Base-by-base conservation (phyloP, 2,888 invertebrate species). In the Eupelmus urozonus region DNA sequence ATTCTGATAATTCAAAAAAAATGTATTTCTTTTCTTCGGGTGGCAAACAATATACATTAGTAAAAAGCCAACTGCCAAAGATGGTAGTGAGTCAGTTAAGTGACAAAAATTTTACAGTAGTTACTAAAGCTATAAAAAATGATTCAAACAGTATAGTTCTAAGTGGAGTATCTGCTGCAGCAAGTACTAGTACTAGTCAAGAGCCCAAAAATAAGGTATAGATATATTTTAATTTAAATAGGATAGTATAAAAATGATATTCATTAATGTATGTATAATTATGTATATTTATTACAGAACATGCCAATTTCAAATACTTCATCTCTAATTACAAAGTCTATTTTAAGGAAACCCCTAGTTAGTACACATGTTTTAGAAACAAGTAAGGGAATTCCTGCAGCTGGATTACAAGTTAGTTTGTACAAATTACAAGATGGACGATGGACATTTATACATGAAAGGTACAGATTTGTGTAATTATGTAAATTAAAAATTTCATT, bases 361-460 rank as follows among this genome's bases (percentile, higher is more conserved):
- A 94, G 95, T 0, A 94, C 95, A 0, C 94, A 96, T 87, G 94
- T 96, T 0, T 88, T 95, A 79, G 96, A 96, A 83, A 94, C 93
- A 0, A 92, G 94, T 0, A 91, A 91, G 60, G 96, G 96, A 0
- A 87, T 88, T 60, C 94, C 96, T 0, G 94, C 94, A 0, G 88
- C 89, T 0, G 94, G 94, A 0, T 85, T 96, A 0, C 92, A 92
- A 85, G 93, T 95, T 1, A 93, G 93, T 76, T 88, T 96, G 5
- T 94, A 93, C 84, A 94, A 94, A 87, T 90, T 93, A 40, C 91
- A 92, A 73, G 92, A 93, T 51, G 92, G 93, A 0, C 88, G 92
- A 40, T 96, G 96, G 95, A 92, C 92, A 0, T 91, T 92, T 76
- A 91, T 95, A 85, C 94, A 93, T 84, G 93, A 92, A 78, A 87